Base-by-base conservation (phyloP, 1,140 invertebrate genomes). In the Leptopilina boulardi region DNA sequence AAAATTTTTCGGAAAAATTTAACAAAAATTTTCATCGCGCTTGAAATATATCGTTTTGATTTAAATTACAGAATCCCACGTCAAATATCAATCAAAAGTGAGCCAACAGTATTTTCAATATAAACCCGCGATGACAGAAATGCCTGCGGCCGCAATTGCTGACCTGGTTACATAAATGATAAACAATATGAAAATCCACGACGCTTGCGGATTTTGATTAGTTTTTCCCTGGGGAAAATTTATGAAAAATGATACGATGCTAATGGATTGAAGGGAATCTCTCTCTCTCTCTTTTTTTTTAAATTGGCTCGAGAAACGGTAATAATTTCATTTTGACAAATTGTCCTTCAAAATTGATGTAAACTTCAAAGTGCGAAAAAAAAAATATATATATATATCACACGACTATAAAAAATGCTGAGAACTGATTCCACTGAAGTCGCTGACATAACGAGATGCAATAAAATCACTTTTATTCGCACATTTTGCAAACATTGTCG, bases 141-240 rank as follows among this genome's bases (percentile, higher is more conserved):
- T 47, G 44, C 44, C 44, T 47, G 44, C 44, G 44, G 44, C 44
- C 5, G 26, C 44, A 47, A 47, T 47, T 15, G 13, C 15, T 47
- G 44, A 47, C 44, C 44, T 47, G 44, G 44, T 47, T 47, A 47
- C 44, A 47, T 47, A 47, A 47, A 47, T 47, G 44, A 47, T 47
- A 47, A 47, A 47, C 44, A 47, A 47, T 47, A 47, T 47, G 44
- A 47, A 47, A 47, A 47, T 47, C 44, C 44, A 47, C 13, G 10
- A 15, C 1, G 44, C 44, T 15, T 47, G n/a, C n/a, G 26, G 26
- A 30, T 30, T 30, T 47, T 47, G 44, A 47, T 47, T 47, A 47
- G 44, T 47, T 47, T 47, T 47, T 47, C 44, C 44, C 44, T 47
- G 44, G 44, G 44, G n/a, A n/a, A 47, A 47, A 47, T 47, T 47